Evolutionary conservation across 2,888 invertebrate genomes (phyloP), one percentile per base, ranked within the genome.

Genomic region (Thymelicus sylvestris): DNA sequence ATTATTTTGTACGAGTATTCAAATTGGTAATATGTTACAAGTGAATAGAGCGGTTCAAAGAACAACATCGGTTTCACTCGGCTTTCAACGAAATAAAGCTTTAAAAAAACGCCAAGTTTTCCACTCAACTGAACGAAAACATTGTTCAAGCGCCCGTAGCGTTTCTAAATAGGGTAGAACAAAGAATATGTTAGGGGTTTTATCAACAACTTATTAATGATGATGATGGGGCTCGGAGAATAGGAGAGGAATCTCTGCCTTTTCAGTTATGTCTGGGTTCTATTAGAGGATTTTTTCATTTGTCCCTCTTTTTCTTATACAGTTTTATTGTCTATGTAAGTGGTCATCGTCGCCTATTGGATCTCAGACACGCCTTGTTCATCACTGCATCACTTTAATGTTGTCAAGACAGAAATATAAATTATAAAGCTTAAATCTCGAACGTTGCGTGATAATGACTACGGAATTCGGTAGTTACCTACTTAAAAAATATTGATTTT

Each of bases 121-220:
- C 82, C 80, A 80, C 81, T 82, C 77, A 77, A 80, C 78, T 74
- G 79, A 78, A 78, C 77, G 81, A 80, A 79, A 79, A 80, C 76
- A 80, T 81, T 80, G 77, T 76, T 77, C 77, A 80, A 71, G 77
- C 74, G 75, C 75, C 77, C 77, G 76, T 72, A 68, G 67, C 68
- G 72, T 66, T 73, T 72, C 73, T 73, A 61, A 71, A 71, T 71
- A 66, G 71, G 71, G 57, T 63, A 64, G 24, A 71, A 66, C 63
- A 71, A 68, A 70, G 72, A 71, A 72, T 59, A 61, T 47, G 67
- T 60, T 52, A 24, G n/a, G 24, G 24, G 10, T 24, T 55, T 24
- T 12, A 55, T 55, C 7, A 71, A 47, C 60, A 15, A 60, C 64
- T 61, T 71, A 71, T 71, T 67, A 73, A 8, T 2, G 7, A 15